phyloP scores from a whole-genome alignment of 1,140 invertebrate genomes.

The Apis laboriosa region DNA sequence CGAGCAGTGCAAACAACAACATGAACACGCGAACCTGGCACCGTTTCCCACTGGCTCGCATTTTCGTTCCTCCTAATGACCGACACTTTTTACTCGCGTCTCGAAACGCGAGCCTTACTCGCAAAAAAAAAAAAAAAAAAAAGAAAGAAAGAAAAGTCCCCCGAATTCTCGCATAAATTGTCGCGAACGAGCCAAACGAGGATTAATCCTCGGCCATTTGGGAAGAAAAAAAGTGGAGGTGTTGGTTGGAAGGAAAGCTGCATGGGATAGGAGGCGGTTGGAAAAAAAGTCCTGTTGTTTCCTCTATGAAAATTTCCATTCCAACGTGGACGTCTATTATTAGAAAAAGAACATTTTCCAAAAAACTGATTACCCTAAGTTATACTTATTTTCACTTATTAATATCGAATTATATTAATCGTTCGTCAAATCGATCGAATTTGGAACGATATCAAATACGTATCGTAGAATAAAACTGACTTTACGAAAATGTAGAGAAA shows the following conservation, averaged over 20 bases:
- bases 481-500: not conserved
- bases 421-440: too few relatives aligned
- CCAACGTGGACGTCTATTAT: too few relatives aligned
- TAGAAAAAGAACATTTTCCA: too few relatives aligned
- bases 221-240: slow-evolving; percentile 6
- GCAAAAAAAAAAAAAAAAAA: not conserved
- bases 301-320: too few relatives aligned
- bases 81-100: slow-evolving; percentile 19
- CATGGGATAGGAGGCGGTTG: too few relatives aligned
- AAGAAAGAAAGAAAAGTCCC: slow-evolving; percentile 6
- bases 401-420: too few relatives aligned
- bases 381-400: too few relatives aligned
- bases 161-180: slow-evolving; percentile 45
- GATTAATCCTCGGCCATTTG: slow-evolving; percentile 52
- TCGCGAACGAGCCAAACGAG: slow-evolving; percentile 43
- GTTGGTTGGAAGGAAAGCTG: too few relatives aligned
- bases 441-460: too few relatives aligned
- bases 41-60: not conserved
- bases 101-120: not conserved
- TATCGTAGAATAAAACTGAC: too few relatives aligned
- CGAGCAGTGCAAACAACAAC: not conserved
- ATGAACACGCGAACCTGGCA: slow-evolving; percentile 10
- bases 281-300: too few relatives aligned
- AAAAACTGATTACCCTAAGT: too few relatives aligned
- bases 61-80: slow-evolving; percentile 31